Evolutionary conservation across 2,888 invertebrate species (phyloP).

Genomic region (Geophilus truncorum): DNA sequence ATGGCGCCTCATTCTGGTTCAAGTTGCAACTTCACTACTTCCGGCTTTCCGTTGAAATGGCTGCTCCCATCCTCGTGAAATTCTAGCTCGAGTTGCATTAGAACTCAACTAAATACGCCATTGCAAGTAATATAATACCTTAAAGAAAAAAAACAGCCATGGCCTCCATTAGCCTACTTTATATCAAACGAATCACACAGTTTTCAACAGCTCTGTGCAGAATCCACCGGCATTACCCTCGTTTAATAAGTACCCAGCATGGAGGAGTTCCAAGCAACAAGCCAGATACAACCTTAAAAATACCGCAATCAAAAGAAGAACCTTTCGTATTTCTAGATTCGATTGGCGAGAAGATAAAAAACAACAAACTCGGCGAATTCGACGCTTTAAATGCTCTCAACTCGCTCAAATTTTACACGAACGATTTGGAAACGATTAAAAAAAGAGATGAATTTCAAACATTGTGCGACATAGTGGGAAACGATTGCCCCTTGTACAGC

Average conservation of each 20-base stretch:
- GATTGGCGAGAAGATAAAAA: background rate
- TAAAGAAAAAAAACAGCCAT: background rate
- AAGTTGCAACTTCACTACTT: too few species aligned
- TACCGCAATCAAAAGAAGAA: too few species aligned
- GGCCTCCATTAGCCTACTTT: background rate
- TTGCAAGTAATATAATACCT: too few species aligned
- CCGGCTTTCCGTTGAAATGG: too few species aligned
- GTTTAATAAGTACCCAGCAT: background rate
- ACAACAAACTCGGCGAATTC: background rate
- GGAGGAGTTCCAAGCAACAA: too few species aligned
- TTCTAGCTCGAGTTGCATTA: too few species aligned
- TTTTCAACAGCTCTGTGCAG: background rate
- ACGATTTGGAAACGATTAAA: background rate
- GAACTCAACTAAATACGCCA: too few species aligned
- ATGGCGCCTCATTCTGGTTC: too few species aligned
- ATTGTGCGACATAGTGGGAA: background rate
- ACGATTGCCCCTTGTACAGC: background rate
- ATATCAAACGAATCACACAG: background rate
- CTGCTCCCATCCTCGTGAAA: too few species aligned
- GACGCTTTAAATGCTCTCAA: background rate
- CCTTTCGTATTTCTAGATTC: background rate
- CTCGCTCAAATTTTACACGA: background rate
- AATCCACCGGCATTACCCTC: background rate
- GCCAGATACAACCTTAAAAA: too few species aligned
- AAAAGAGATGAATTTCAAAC: background rate